Conservation (phyloP, 2,797 vertebrate genomes). For the Australoheros facetus region DNA sequence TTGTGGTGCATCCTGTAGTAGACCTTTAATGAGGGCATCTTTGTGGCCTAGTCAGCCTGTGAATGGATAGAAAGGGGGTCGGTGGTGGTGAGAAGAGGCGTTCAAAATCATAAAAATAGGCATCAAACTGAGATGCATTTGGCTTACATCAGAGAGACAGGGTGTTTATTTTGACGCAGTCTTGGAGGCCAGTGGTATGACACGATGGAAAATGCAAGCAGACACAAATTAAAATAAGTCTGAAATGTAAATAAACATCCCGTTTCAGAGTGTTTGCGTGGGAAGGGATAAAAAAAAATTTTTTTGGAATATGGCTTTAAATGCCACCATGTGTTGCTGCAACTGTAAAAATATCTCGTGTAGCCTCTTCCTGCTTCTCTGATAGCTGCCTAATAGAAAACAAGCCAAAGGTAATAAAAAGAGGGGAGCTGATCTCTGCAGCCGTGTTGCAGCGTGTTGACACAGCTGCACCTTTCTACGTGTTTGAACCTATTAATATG, state of each 20-base stretch:
- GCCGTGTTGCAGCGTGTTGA: constrained; percentile 63
- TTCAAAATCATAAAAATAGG: constrained; percentile 49
- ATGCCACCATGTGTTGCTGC: constrained; percentile 73
- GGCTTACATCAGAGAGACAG: constrained; percentile 23
- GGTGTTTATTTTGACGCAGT: constrained; percentile 48
- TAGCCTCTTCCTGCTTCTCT: constrained; percentile 60
- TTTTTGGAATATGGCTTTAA: constrained; percentile 74
- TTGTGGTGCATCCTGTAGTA: constrained; percentile 66
- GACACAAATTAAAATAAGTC: constrained; percentile 58
- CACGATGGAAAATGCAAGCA: constrained; percentile 66
- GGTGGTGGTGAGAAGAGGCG: constrained; percentile 20
- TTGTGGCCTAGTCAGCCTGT: constrained; percentile 53
- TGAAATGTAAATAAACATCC: constrained; percentile 68
- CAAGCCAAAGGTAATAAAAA: constrained; percentile 29
- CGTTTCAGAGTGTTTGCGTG: constrained; percentile 52
- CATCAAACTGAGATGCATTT: constrained; percentile 33
- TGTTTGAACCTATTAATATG: constrained; percentile 72
- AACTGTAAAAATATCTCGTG: constrained; percentile 75
- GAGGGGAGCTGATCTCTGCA: constrained; percentile 37
- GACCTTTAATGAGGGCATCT: constrained; percentile 68
- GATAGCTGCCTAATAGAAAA: constrained; percentile 48
- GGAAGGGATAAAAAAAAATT: constrained; percentile 39
- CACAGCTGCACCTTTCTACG: constrained; percentile 72
- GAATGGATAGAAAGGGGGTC: constrained; percentile 57
- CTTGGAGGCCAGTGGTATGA: constrained; percentile 48